Conservation (phyloP, 2,888 invertebrate genomes). For the Tenthredo livida region DNA sequence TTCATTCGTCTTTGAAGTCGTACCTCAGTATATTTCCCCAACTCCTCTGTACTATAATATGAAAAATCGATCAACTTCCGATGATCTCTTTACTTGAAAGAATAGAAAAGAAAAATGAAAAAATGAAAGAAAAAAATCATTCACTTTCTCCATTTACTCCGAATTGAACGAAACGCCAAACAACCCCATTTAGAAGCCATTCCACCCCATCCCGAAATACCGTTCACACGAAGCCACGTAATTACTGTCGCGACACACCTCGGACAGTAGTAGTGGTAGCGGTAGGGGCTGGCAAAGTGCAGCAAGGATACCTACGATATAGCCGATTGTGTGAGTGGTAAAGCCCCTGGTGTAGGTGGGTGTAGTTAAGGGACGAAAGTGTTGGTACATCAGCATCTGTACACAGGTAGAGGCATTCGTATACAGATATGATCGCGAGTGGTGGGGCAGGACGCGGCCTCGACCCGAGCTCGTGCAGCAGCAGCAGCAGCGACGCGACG, state of each 20-base stretch:
- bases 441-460: slow-evolving; percentile 52
- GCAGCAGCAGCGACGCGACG: too few species aligned
- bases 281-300: background rate
- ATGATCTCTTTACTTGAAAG: too few species aligned
- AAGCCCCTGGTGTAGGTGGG: slow-evolving; percentile 18
- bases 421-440: background rate
- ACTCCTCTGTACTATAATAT: too few species aligned
- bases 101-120: too few species aligned
- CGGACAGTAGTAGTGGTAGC: slow-evolving; percentile 9
- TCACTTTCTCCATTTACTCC: background rate
- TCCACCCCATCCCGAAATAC: background rate
- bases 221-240: background rate
- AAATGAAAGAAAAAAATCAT: background rate
- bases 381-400: background rate
- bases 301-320: background rate
- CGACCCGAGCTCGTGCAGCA: slow-evolving; percentile 51
- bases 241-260: background rate
- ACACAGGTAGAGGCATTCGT: background rate
- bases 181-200: background rate
- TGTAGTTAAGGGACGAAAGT: background rate
- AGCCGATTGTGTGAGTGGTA: background rate
- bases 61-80: too few species aligned
- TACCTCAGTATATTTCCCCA: background rate
- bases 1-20: background rate
- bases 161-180: background rate